Conservation (phyloP, 2,113 vertebrate species). For the Carettochelys insculpta region DNA sequence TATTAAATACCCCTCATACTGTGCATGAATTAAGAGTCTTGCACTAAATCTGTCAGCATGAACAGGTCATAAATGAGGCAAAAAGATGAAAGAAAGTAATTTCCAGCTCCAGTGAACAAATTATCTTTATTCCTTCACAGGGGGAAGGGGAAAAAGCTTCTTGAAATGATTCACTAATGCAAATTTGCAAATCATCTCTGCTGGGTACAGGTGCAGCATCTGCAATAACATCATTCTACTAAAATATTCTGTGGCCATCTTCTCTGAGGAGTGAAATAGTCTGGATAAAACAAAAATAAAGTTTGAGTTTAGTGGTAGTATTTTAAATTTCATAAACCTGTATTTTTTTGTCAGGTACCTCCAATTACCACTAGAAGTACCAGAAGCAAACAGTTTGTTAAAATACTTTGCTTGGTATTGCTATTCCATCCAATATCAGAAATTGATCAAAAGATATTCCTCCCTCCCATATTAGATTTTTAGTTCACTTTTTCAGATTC, state of each 20-base stretch:
- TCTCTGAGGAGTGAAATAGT: neutral
- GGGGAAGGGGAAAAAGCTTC: neutral
- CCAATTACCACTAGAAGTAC: neutral
- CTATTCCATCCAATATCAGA: neutral
- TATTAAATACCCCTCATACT: neutral
- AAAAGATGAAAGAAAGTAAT: neutral
- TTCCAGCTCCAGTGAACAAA: neutral
- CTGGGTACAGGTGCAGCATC: neutral
- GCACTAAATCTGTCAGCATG: conserved; percentile 5
- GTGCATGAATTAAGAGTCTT: conserved; percentile 4
- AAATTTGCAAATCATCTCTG: conserved; percentile 5
- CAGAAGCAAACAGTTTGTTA: neutral
- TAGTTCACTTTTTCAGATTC: neutral
- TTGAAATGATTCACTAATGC: neutral
- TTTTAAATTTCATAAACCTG: neutral
- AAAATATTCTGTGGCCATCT: conserved; percentile 15
- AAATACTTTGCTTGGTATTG: neutral
- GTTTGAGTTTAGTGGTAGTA: neutral
- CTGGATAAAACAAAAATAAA: conserved; percentile 9
- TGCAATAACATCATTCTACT: neutral
- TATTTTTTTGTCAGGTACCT: neutral
- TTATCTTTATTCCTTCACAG: conserved; percentile 13
- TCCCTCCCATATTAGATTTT: neutral
- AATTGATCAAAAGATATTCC: neutral
- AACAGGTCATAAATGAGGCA: conserved; percentile 2